Percentiles rank a stretch among this genome's conserved stretches.
phyloP scores from a whole-genome alignment of 2,797 vertebrate genomes.

The Taenioides sp. region DNA sequence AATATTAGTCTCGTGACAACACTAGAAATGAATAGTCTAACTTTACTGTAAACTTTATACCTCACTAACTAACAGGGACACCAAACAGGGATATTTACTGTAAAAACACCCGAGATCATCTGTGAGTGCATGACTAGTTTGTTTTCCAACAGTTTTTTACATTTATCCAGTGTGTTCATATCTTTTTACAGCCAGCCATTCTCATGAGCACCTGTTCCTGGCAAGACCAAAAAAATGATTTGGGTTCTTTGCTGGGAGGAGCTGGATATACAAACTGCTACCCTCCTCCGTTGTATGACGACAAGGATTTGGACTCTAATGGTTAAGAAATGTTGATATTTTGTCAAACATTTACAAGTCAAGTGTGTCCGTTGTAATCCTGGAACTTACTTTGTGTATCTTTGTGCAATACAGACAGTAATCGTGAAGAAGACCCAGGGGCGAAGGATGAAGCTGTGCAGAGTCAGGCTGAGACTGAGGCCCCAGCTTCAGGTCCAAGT shows the following conservation, averaged over 20 bases:
- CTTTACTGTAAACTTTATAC: no score
- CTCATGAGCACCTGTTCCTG: slow-evolving; percentile 51
- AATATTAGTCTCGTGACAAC: no score
- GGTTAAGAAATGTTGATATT: slow-evolving; percentile 43
- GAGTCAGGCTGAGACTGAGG: slow-evolving; percentile 32
- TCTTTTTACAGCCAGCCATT: slow-evolving; percentile 56
- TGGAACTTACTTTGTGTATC: background rate
- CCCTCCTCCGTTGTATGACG: slow-evolving; percentile 44
- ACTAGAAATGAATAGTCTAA: no score
- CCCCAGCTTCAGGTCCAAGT: slow-evolving; percentile 54
- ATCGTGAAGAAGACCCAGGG: slow-evolving; percentile 22
- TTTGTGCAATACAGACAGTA: slow-evolving; percentile 23
- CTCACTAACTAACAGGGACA: no score
- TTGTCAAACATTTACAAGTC: background rate
- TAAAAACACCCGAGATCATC: no score
- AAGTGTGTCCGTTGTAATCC: background rate
- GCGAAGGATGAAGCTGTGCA: slow-evolving; percentile 23
- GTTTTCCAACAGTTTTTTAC: no score
- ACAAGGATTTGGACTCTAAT: slow-evolving; percentile 32
- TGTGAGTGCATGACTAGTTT: no score
- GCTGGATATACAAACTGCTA: slow-evolving; percentile 60
- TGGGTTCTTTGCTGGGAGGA: slow-evolving; percentile 54
- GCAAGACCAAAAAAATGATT: slow-evolving; percentile 49
- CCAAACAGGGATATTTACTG: no score
- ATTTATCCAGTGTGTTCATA: background rate